phyloP scores from a whole-genome alignment of 2,888 invertebrate species.

The Drosophila barbarae region DNA sequence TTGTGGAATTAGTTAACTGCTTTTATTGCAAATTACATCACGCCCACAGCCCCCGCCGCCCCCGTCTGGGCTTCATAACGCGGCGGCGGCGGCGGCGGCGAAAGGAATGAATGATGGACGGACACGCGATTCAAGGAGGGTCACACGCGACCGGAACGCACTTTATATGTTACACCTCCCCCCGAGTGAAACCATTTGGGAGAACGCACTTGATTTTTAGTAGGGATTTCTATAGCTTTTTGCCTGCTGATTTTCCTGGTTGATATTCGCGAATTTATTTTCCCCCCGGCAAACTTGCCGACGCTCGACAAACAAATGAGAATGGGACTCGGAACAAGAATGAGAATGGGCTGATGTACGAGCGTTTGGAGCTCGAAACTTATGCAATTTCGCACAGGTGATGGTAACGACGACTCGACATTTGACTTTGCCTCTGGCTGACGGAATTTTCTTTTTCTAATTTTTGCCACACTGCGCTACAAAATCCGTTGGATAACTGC shows the following conservation, averaged over 20 bases:
- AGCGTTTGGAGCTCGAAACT: constrained; percentile 52
- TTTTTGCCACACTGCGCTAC: constrained; percentile 51
- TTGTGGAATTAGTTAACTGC: constrained; percentile 65
- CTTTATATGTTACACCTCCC: constrained; percentile 35
- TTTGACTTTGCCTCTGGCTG: constrained; percentile 65
- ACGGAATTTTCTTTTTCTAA: constrained; percentile 52
- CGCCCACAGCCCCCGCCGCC: constrained; percentile 53
- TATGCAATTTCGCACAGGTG: constrained; percentile 68
- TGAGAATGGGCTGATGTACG: constrained; percentile 42
- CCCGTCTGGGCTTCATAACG: constrained; percentile 19
- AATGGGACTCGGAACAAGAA: constrained; percentile 32
- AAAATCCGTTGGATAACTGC: constrained; percentile 67
- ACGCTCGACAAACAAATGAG: constrained; percentile 59
- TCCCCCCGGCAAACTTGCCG: not conserved
- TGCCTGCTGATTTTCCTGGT: constrained; percentile 3
- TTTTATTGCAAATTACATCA: constrained; percentile 73
- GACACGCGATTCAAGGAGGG: constrained; percentile 55
- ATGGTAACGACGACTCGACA: constrained; percentile 57
- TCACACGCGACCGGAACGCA: constrained; percentile 70
- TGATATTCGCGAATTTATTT: constrained; percentile 7
- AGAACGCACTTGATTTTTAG: constrained; percentile 40
- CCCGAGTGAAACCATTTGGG: constrained; percentile 31
- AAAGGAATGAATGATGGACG: constrained; percentile 36
- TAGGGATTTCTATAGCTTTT: not conserved
- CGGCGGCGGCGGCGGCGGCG: constrained; percentile 7